phyloP scores from a whole-genome alignment of 2,888 invertebrate species.

The Apamea anceps region DNA sequence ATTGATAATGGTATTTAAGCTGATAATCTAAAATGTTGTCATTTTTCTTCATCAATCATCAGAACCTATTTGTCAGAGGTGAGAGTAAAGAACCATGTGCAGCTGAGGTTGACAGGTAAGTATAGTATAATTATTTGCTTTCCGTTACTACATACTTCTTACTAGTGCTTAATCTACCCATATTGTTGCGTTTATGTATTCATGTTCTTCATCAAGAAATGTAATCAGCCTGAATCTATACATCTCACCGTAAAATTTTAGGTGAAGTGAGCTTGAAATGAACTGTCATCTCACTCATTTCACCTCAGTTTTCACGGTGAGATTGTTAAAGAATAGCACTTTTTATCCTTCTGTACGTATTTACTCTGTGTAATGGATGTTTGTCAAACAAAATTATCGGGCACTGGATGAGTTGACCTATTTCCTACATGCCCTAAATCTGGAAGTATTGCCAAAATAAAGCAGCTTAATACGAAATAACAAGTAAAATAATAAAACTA shows the following conservation, averaged over 20 bases:
- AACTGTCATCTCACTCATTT: background rate
- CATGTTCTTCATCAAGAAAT: background rate
- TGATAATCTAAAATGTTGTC: background rate
- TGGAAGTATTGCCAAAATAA: conserved; percentile 40
- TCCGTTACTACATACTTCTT: background rate
- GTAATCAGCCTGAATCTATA: background rate
- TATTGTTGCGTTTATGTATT: background rate
- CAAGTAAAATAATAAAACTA: conserved; percentile 45
- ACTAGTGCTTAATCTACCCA: background rate
- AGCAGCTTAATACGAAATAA: conserved; percentile 36
- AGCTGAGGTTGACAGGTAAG: background rate
- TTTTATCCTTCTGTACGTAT: background rate
- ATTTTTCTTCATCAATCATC: background rate
- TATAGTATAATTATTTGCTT: background rate
- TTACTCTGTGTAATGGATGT: conserved; percentile 11
- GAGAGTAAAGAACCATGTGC: background rate
- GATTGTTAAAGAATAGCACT: background rate
- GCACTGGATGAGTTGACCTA: conserved; percentile 43
- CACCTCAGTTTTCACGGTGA: background rate
- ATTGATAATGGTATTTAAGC: background rate
- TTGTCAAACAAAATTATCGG: conserved; percentile 35
- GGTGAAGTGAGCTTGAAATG: background rate
- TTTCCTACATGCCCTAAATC: conserved; percentile 36
- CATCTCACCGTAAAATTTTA: background rate
- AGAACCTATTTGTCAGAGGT: background rate